Evolutionary conservation across 2,113 vertebrate species (phyloP), one percentile per base, ranked within the genome.

Genomic region (Cygnus buccinator): DNA sequence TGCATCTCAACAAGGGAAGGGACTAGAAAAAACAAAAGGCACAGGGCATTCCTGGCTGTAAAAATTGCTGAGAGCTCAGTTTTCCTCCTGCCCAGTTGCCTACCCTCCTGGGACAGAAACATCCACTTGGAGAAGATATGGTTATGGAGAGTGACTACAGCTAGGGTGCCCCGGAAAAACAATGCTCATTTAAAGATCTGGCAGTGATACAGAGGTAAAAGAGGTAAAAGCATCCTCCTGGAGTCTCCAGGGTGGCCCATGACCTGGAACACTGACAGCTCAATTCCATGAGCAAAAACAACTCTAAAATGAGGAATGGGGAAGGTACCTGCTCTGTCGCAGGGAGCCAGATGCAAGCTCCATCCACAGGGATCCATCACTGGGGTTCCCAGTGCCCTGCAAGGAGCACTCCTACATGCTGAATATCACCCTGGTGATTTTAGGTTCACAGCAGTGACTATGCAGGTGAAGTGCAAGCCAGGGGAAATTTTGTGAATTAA

Each of bases 361-460:
- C 9, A 9, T 79, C 33, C 39, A 39, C 9, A 5, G 19, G 3
- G 26, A 72, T 52, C 67, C 20, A 5, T 68, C 44, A 5, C 14
- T 63, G 72, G 29, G 23, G 10, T 63, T 83, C 37, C 25, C 52
- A 19, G 31, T 35, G 3, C 43, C 59, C 0, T 52, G 0, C 23
- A 11, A 39, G 35, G 29, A 76, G 66, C 0, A 0, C 12, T 86
- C 25, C 61, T 12, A 8, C 0, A 0, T 67, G 57, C 35, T 65
- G 44, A 37, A 70, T 29, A 54, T 44, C 58, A 28, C 21, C 31
- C 65, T 50, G 31, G 31, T 6, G 11, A 58, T 54, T 91, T 87
- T 48, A 70, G 12, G n/a, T 65, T 50, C 10, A 1, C 54, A 80
- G 73, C 73, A 65, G 82, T 48, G 54, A 23, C 54, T 93, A 41